phyloP scores from a whole-genome alignment of 2,797 vertebrate genomes.

The Falco columbarius region DNA sequence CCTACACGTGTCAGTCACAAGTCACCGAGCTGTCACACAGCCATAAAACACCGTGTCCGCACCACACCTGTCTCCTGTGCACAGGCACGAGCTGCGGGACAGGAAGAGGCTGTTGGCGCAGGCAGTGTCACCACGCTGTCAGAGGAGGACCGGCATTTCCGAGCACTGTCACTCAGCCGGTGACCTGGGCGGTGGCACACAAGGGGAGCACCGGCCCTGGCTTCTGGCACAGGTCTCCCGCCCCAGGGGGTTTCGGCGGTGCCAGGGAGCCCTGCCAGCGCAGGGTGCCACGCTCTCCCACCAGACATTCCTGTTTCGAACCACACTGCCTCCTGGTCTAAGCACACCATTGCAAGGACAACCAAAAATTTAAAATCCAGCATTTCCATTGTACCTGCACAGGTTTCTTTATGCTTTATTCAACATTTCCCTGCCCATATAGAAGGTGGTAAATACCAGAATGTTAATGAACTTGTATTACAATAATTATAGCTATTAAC shows the following conservation, averaged over 20 bases:
- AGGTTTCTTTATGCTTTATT: not conserved
- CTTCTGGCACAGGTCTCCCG: not conserved
- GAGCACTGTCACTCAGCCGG: not conserved
- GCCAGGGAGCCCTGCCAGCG: not conserved
- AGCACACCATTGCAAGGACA: not conserved
- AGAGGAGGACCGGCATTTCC: not conserved
- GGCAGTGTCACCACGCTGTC: not conserved
- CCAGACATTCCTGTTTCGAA: not conserved
- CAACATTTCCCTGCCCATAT: not conserved
- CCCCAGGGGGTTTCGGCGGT: fast-evolving
- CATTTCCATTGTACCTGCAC: not conserved
- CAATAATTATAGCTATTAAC: not conserved
- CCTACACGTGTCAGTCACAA: not conserved
- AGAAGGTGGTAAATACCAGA: not conserved
- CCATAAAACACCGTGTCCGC: fast-evolving
- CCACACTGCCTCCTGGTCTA: not conserved
- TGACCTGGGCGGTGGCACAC: not conserved
- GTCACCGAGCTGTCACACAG: not conserved
- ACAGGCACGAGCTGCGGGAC: fast-evolving
- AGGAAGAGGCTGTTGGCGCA: not conserved
- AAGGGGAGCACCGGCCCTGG: fast-evolving
- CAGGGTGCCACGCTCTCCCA: fast-evolving
- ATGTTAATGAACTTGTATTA: fast-evolving
- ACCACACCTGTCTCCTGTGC: fast-evolving
- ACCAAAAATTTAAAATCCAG: not conserved